phyloP scores from a whole-genome alignment of 2,113 vertebrate species.

The Murina feae region DNA sequence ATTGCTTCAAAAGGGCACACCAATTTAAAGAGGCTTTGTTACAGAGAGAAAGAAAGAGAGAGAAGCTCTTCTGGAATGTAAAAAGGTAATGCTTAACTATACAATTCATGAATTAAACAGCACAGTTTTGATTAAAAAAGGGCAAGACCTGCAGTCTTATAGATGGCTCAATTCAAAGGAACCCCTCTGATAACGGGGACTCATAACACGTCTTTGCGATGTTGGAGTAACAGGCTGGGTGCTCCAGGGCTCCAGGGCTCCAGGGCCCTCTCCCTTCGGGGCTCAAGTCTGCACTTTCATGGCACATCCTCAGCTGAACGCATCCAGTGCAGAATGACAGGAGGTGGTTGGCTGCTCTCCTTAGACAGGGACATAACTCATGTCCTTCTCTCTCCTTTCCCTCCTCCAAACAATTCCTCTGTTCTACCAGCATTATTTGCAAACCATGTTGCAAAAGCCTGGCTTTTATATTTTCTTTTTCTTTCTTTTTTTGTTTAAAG shows the following conservation, averaged over 20 bases:
- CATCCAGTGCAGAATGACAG: conserved; percentile 76
- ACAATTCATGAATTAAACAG: conserved; percentile 78
- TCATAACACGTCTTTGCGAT: conserved; percentile 51
- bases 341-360: conserved; percentile 48
- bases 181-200: conserved; percentile 80
- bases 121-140: conserved; percentile 78
- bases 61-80: conserved; percentile 84
- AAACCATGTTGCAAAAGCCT: conserved; percentile 64
- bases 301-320: conserved; percentile 67
- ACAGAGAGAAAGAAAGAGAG: conserved; percentile 35
- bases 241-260: conserved; percentile 58
- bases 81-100: conserved; percentile 77
- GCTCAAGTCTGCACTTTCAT: conserved; percentile 75
- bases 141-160: conserved; percentile 80
- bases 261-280: background rate
- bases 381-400: conserved; percentile 49
- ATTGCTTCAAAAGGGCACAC: conserved; percentile 78
- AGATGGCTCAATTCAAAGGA: conserved; percentile 82
- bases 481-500: background rate
- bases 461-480: conserved; percentile 53
- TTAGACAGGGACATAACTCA: conserved; percentile 6
- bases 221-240: conserved; percentile 72
- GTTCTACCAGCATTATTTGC: conserved; percentile 71
- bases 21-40: conserved; percentile 77
- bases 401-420: conserved; percentile 69